Base-by-base conservation (phyloP, 2,888 invertebrate species). In the Latheticus oryzae region DNA sequence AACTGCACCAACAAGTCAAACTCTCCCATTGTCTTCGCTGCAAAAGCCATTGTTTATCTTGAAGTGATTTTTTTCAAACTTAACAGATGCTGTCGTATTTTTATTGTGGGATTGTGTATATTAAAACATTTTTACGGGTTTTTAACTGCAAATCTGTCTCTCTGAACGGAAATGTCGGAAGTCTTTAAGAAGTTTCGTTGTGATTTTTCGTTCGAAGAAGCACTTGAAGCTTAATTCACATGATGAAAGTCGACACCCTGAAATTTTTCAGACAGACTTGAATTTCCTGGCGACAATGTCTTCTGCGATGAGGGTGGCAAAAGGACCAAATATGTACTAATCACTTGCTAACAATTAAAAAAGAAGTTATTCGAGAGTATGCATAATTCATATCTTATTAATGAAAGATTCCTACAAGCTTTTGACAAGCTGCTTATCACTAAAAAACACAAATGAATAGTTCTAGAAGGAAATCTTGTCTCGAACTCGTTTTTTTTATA, bases 271-370 rank as follows among this genome's bases (percentile, higher is more conserved):
- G 21, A 38, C 55, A 55, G 55, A 55, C 55, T 55, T 40, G 40
- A 55, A 48, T 55, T 55, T 55, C 55, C 55, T 55, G 55, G 55
- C 55, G 55, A 55, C 55, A 55, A 40, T 48, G 55, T 55, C 48
- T 48, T 55, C 55, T 38, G 12, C 54, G 24, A 42, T 13, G 19
- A 19, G 52, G 42, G 42, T 52, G 52, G 52, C 12, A 43, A 28
- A 19, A 8, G 15, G 28, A 28, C 30, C 16, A 33, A 33, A 33
- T 16, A 8, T 3, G 7, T 16, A 12, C 33, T 33, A 33, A 33
- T 33, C 33, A n/a, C n/a, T n/a, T n/a, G n/a, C n/a, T n/a, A n/a
- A n/a, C n/a, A n/a, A n/a, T n/a, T n/a, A n/a, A n/a, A n/a, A n/a
- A n/a, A n/a, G n/a, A n/a, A n/a, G n/a, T n/a, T n/a, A n/a, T n/a